phyloP scores from a whole-genome alignment of 2,888 invertebrate genomes.

The Athalia cordata region DNA sequence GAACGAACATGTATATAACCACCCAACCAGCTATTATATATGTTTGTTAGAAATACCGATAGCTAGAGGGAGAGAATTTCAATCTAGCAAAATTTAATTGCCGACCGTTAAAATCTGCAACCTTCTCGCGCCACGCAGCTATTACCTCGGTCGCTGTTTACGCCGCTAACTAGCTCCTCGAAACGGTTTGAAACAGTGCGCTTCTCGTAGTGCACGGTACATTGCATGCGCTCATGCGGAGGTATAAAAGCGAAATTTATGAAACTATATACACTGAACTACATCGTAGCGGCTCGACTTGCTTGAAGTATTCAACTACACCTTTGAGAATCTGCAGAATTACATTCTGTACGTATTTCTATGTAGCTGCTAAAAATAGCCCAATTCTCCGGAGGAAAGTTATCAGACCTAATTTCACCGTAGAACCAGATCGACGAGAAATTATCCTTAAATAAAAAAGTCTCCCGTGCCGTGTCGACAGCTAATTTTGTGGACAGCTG shows the following conservation, averaged over 20 bases:
- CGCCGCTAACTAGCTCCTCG: constrained; percentile 23
- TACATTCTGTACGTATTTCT: neutral
- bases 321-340: neutral
- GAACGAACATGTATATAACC: too few species aligned
- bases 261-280: neutral
- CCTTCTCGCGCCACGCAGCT: constrained; percentile 18
- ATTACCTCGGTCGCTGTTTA: constrained; percentile 17
- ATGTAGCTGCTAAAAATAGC: neutral
- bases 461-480: too few species aligned
- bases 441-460: neutral
- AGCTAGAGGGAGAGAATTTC: constrained; percentile 29
- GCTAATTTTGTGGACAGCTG: too few species aligned
- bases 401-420: neutral
- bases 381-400: constrained; percentile 8
- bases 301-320: neutral
- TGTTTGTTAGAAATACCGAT: constrained; percentile 5
- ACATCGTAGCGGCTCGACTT: too few species aligned
- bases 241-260: constrained; percentile 13
- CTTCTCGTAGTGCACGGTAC: neutral
- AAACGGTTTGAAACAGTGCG: constrained; percentile 10
- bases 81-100: constrained; percentile 40
- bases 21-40: too few species aligned
- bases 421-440: neutral
- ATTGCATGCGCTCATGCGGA: neutral
- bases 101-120: constrained; percentile 31